A percentile compares a stretch with the other conserved stretches of the same genome.
Evolutionary conservation across 64 coral and sea anemone species (phyloP).

Genomic region (Stichodactyla mertensii): DNA sequence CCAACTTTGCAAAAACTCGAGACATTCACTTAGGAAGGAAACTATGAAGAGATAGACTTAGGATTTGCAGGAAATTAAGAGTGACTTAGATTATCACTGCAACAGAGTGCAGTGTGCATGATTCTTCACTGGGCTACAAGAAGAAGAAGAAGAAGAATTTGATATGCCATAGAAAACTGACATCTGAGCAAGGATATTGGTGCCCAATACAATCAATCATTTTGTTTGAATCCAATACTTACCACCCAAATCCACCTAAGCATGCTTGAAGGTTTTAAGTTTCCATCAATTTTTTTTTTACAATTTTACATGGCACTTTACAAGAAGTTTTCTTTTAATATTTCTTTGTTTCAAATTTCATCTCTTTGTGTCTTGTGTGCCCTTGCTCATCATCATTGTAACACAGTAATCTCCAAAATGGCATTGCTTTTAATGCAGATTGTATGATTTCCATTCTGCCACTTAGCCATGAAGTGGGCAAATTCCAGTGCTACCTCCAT

Average conservation of each 20-base stretch:
- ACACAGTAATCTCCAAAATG: background rate
- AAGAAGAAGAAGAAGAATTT: no score
- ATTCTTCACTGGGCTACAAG: no score
- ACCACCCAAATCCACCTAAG: background rate
- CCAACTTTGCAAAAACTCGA: no score
- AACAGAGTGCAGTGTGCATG: background rate
- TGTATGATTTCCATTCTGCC: background rate
- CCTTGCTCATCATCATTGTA: background rate
- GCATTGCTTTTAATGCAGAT: background rate
- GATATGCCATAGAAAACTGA: background rate
- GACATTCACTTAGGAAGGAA: no score
- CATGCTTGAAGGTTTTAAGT: background rate
- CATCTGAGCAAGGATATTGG: background rate
- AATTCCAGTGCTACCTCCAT: background rate
- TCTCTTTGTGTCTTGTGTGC: background rate
- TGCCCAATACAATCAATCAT: background rate
- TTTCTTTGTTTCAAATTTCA: background rate
- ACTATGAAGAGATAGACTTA: no score
- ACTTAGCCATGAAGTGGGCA: background rate
- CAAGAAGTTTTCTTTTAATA: constrained; percentile 7
- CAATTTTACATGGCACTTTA: constrained; percentile 10
- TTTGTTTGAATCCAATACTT: background rate
- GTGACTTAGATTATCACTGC: no score
- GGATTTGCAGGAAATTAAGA: no score
- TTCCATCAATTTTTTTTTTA: constrained; percentile 7